Percentiles rank a stretch among this genome's conserved stretches.
phyloP scores from a whole-genome alignment of 2,113 vertebrate genomes.

The Nycticryphes semicollaris region DNA sequence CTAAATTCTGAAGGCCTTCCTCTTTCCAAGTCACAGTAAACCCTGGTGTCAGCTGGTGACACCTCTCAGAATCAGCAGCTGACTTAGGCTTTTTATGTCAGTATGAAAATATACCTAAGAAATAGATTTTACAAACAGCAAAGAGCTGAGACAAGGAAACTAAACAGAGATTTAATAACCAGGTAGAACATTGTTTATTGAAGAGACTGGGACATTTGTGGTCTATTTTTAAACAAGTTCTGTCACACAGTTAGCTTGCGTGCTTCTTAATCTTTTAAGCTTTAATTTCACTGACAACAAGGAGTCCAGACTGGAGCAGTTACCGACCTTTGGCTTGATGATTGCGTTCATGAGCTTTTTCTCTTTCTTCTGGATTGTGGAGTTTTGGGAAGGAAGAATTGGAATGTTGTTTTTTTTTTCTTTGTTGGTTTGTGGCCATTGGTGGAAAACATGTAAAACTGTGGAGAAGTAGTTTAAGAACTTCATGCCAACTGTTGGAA shows the following conservation, averaged over 20 bases:
- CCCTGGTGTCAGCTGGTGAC: no score
- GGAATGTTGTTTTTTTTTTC: neutral
- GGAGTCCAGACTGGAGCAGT: conserved; percentile 39
- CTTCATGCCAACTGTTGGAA: neutral
- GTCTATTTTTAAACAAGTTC: conserved; percentile 14
- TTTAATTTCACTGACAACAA: conserved; percentile 65
- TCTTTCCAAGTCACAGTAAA: rapidly evolving
- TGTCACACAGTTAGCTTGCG: conserved; percentile 16
- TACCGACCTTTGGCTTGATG: conserved; percentile 23
- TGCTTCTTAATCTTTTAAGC: conserved; percentile 76
- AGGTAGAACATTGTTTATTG: neutral
- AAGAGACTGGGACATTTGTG: neutral
- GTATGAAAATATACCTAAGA: neutral
- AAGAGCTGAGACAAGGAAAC: neutral
- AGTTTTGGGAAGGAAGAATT: neutral
- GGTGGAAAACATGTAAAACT: neutral
- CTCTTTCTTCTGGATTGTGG: neutral
- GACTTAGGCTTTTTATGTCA: rapidly evolving
- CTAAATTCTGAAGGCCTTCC: neutral
- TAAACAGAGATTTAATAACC: neutral
- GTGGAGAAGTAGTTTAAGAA: neutral
- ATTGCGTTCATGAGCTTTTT: neutral
- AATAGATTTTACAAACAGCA: neutral
- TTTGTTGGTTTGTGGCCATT: neutral
- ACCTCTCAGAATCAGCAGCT: neutral